These are phyloP conservation scores for Hyaena hyaena DNA, from an alignment of 2,113 vertebrate species.

Conservation along the genomic window DNA sequence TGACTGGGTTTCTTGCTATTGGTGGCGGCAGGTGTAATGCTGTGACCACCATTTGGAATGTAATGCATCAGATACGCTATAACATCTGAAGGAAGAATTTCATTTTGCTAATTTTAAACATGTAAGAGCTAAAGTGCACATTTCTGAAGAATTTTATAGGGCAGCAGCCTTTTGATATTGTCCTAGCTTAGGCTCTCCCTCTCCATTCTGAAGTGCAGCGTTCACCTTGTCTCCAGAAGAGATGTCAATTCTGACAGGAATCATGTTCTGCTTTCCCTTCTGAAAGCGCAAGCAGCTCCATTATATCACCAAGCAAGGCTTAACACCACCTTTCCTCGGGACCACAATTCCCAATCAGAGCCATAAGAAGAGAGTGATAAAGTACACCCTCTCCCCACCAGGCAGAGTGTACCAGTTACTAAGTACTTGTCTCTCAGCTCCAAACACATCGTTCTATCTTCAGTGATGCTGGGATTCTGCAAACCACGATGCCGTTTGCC, in stretches of 20 bases:
- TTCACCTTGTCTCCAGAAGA: not conserved
- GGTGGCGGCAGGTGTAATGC: not conserved
- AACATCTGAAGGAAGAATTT: constrained; percentile 24
- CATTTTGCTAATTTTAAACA: constrained; percentile 62
- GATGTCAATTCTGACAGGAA: not conserved
- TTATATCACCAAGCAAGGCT: not conserved
- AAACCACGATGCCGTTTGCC: not conserved
- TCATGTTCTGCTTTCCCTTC: not conserved
- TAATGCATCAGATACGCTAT: not conserved
- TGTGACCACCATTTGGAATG: constrained; percentile 41
- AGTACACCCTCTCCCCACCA: fast-evolving
- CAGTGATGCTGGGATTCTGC: not conserved
- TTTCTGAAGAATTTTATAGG: not conserved
- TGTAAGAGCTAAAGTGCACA: not conserved
- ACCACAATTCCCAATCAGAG: not conserved
- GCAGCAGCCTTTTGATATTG: not conserved
- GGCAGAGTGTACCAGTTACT: not conserved
- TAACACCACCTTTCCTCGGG: not conserved
- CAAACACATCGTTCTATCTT: not conserved
- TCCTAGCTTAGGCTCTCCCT: not conserved
- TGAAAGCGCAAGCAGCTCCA: not conserved
- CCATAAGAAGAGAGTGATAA: not conserved
- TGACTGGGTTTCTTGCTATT: not conserved
- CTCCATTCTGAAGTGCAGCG: not conserved
- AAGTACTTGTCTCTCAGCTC: not conserved